These are phyloP conservation scores for Eledona agricola DNA, from an alignment of 2,888 invertebrate genomes.

Conservation along the genomic window DNA sequence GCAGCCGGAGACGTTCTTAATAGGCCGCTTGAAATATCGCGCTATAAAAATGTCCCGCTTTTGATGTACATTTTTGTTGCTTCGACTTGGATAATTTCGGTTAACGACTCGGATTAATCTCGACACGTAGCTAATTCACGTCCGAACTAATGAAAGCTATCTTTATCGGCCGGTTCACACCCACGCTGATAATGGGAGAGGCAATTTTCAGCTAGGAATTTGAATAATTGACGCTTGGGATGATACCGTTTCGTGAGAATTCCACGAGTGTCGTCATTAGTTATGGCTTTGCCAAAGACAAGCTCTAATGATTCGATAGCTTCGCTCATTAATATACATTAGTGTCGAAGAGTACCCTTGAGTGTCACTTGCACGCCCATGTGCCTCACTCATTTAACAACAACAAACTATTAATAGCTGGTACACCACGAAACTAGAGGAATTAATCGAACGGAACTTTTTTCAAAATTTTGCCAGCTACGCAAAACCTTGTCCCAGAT, in stretches of 20 bases:
- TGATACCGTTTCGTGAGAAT: conserved; percentile 40
- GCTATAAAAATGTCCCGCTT: conserved; percentile 45
- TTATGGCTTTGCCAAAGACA: conserved; percentile 45
- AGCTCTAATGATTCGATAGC: conserved; percentile 46
- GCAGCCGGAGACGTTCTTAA: conserved; percentile 37
- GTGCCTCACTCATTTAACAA: conserved; percentile 31
- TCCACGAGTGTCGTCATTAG: conserved; percentile 37
- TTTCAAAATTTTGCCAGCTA: too few species aligned
- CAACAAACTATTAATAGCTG: conserved; percentile 32
- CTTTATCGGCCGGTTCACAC: too few species aligned
- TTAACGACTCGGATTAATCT: conserved; percentile 29
- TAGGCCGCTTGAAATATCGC: conserved; percentile 44
- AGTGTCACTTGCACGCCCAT: conserved; percentile 46
- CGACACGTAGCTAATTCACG: too few species aligned
- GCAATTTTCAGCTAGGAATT: too few species aligned
- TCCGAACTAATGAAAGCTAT: too few species aligned
- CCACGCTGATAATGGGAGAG: conserved; percentile 3
- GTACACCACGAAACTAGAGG: neutral
- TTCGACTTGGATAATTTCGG: conserved; percentile 21
- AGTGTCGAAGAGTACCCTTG: conserved; percentile 48
- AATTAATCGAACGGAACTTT: too few species aligned
- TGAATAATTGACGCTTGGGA: too few species aligned
- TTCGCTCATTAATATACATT: conserved; percentile 50
- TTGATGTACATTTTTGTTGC: conserved; percentile 46
- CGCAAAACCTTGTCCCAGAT: too few species aligned